Base-by-base conservation (phyloP, 1,140 invertebrate species). In the Ptiloglossa arizonensis region DNA sequence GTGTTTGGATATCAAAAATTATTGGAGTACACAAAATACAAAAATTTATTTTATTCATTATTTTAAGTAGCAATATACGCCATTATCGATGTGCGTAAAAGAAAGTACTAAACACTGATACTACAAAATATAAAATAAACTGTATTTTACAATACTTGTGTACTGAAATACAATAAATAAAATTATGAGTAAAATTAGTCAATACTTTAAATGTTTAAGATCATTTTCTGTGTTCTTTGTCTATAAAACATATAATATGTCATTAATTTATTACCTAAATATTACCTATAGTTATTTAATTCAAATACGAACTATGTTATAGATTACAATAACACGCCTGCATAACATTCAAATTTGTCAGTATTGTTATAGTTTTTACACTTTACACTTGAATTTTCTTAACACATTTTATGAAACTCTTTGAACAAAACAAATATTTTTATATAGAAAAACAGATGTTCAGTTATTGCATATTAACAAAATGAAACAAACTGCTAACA, bases 41-140 rank as follows among this genome's bases (percentile, higher is more conserved):
- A 78, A 69, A 64, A 64, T 72, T 70, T 60, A 59, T 59, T 67
- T 76, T 50, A 52, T 62, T 60, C 27, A 56, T 63, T 57, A 72
- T 63, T 78, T 78, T 72, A 78, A 78, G 69, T 78, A 78, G 75
- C 68, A 72, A 78, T 78, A 77, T 77, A 77, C 75, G 35, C 19
- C 3, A n/a, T 69, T 63, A 71, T 66, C 15, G 17, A 24, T 35
- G 50, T 67, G 72, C 62, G 13, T 57, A 75, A 46, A 68, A 46
- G 27, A 35, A 70, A 62, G 5, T 77, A 70, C 9, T 60, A 70
- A 62, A 71, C 46, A n/a, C 48, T 19, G 38, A 46, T 35, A 57
- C 22, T 57, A 38, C 35, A 52, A 70, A 59, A 52, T 50, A 70
- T 62, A 32, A 62, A 77, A 69, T 59, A 38, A 60, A 69, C 19